phyloP scores from a whole-genome alignment of 92 coral and sea anemone species.

The Porites divaricata region DNA sequence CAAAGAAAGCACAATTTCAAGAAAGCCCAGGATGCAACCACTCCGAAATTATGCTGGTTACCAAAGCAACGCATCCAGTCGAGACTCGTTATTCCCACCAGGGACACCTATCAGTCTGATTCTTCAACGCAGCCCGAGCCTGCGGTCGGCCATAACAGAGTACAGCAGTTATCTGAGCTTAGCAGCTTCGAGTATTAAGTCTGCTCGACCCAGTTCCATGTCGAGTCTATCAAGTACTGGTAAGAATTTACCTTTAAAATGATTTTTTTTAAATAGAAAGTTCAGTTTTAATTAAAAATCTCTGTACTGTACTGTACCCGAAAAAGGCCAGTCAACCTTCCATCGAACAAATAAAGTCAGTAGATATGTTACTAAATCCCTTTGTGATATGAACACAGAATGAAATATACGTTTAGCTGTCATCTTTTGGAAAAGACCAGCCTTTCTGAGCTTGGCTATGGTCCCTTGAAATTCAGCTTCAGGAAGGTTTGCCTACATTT shows the following conservation, averaged over 20 bases:
- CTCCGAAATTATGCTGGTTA: slow-evolving; percentile 57
- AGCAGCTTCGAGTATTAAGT: slow-evolving; percentile 47
- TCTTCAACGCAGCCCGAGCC: slow-evolving; percentile 58
- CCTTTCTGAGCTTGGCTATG: no score
- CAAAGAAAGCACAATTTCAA: not conserved
- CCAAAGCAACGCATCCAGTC: slow-evolving; percentile 56
- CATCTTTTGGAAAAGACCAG: no score
- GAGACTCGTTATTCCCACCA: slow-evolving; percentile 53
- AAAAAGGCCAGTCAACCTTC: not conserved
- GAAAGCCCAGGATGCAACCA: slow-evolving; percentile 35
- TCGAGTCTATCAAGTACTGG: slow-evolving; percentile 56
- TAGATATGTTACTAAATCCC: no score
- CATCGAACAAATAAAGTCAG: no score
- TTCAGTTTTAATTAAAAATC: no score
- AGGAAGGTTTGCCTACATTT: no score
- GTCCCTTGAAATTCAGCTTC: no score
- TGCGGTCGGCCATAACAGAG: slow-evolving; percentile 65
- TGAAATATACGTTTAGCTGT: no score
- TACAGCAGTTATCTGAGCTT: slow-evolving; percentile 73
- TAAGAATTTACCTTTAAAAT: not conserved
- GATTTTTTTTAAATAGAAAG: no score
- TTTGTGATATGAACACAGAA: no score
- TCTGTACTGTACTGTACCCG: no score
- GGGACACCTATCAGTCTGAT: slow-evolving; percentile 65
- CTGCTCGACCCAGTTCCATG: slow-evolving; percentile 37